Evolutionary conservation across 2,797 vertebrate species (phyloP).

Genomic region (Pagetopsis macropterus): DNA sequence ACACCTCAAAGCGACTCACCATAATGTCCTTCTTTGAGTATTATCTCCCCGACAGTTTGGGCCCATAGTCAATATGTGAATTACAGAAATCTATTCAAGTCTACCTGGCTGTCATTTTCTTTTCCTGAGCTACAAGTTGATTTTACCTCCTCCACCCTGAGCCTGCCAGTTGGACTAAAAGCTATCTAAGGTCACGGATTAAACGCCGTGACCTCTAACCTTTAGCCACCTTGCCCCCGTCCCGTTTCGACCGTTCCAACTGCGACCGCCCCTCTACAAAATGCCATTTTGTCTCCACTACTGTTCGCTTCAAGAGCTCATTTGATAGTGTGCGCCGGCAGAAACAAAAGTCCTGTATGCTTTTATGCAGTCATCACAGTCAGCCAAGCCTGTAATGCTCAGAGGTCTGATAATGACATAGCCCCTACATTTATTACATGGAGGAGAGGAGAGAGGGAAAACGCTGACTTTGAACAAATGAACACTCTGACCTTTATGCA

Average conservation of each 20-base stretch:
- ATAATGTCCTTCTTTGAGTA: constrained; percentile 56
- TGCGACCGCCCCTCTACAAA: constrained; percentile 50
- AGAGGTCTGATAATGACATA: constrained; percentile 87
- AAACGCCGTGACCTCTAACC: constrained; percentile 36
- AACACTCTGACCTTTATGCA: constrained; percentile 92
- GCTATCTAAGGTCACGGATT: constrained; percentile 28
- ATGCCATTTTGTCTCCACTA: constrained; percentile 66
- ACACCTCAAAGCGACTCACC: constrained; percentile 70
- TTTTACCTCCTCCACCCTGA: constrained; percentile 19
- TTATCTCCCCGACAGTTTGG: constrained; percentile 56
- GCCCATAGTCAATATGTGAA: constrained; percentile 62
- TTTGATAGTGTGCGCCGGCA: constrained; percentile 77
- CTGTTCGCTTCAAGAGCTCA: constrained; percentile 76
- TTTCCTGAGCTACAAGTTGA: constrained; percentile 37
- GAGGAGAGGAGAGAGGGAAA: constrained; percentile 84
- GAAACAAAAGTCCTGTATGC: constrained; percentile 85
- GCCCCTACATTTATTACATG: constrained; percentile 88
- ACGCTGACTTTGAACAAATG: constrained; percentile 91
- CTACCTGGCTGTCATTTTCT: constrained; percentile 38
- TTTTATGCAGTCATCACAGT: constrained; percentile 88
- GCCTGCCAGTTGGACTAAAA: constrained; percentile 22
- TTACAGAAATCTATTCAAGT: constrained; percentile 61
- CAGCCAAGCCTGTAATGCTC: constrained; percentile 88
- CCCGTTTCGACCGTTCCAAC: constrained; percentile 5
- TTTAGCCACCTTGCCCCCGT: constrained; percentile 27